Evolutionary conservation across 92 coral and sea anemone species (phyloP), one percentile per base, ranked within the genome.

Genomic region (Micromussa lordhowensis): DNA sequence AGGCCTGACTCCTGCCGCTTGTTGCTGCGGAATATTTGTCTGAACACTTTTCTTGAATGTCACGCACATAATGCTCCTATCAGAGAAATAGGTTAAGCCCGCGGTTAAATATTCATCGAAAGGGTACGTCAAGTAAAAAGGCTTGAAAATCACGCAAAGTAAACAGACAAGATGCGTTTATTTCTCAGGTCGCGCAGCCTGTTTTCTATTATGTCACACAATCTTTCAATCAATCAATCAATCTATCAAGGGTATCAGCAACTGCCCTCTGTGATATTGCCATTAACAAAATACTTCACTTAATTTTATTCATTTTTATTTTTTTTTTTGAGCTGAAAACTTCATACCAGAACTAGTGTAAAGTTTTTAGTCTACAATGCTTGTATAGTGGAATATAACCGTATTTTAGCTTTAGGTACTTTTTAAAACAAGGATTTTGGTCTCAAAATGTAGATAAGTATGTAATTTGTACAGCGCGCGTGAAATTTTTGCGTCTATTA

Each of bases 381-480:
- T 2, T 59, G n/a, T 64, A 9, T 59, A 18, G n/a, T 59, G 8
- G 9, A 18, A 18, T 28, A 34, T 66, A 64, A 31, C 32, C 14
- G 71, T 26, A 9, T 26, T 66, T 66, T 24, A 24, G 26, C 1
- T 19, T n/a, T 64, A 63, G 19, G 22, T 55, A 16, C 22, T 55
- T 55, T 55, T 55, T n/a, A n/a, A n/a, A 4, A 55, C 61, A 63
- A 22, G 29, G 10, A 5, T 63, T 63, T 24, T 26, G 26, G 16
- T 66, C 34, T 24, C 14, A 26, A 26, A 28, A 26, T 63, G 26
- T 2, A 9, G 28, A 5, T 26, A 26, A 66, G 8, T 77, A 28
- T 26, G 66, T n/a, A 57, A 30, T 80, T 80, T 58, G 26, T 61
- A 58, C 72, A 58, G 40, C 40, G 72, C 40, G 36, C 84, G 63